Base-by-base conservation (phyloP, 1,140 invertebrate genomes). In the Lepidurus packardi region DNA sequence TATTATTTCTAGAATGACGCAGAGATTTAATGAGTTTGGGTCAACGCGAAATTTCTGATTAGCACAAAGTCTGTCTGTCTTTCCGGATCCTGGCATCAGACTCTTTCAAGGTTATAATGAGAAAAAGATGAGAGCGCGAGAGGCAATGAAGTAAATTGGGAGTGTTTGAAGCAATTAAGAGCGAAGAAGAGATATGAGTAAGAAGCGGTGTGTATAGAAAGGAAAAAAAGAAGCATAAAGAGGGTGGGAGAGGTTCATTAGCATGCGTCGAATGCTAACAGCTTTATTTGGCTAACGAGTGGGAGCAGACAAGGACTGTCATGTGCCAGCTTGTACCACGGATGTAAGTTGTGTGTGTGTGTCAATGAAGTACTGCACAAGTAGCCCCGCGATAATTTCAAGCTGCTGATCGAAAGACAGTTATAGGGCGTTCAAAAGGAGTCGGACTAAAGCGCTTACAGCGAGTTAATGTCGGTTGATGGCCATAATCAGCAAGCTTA, bases 161-260 rank as follows among this genome's bases (percentile, higher is more conserved):
- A 65, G 53, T 65, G 53, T 16, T 65, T 65, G 9, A 65, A 65
- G 53, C 53, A 65, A 65, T 65, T 65, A 65, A 65, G 53, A 65
- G 53, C 8, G 53, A 65, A 65, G 53, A 65, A 65, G 53, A 65
- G 53, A 65, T 65, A 65, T 65, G 53, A 65, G 21, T 16, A 21
- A 65, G 53, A 65, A 65, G 53, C 13, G 53, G 16, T 34, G 34
- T 34, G 34, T 34, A 4, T 34, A 34, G 34, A 34, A 34, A 34
- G 34, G 34, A 34, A 34, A 34, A 34, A 34, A 34, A 34, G 34
- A 34, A 34, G 34, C 34, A 34, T 34, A 34, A 34, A 34, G 34
- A n/a, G 16, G 21, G 53, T n/a, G 21, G 53, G 21, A 5, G 53
- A 65, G n/a, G 53, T 65, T 65, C 53, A 65, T 65, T 65, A 65